phyloP scores from a whole-genome alignment of 2,888 invertebrate genomes.

The Laothoe populi region DNA sequence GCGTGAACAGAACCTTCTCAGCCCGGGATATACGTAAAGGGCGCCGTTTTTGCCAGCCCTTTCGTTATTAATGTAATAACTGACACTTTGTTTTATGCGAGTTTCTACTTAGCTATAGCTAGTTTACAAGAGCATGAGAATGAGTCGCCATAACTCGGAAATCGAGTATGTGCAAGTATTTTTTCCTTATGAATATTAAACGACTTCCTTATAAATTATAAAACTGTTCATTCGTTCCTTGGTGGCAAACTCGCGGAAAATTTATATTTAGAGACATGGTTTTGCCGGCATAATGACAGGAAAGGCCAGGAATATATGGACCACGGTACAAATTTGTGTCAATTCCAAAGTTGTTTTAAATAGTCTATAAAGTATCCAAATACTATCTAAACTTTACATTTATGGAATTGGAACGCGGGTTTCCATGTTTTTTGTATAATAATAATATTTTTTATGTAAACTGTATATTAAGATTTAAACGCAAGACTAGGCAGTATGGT shows the following conservation, averaged over 20 bases:
- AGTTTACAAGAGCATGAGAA: slow-evolving; percentile 32
- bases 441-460: no score
- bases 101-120: slow-evolving; percentile 72
- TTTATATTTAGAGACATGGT: neutral
- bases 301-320: no score
- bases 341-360: no score
- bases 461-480: no score
- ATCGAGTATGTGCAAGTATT: slow-evolving; percentile 10
- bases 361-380: no score
- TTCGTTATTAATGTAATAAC: slow-evolving; percentile 82
- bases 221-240: neutral
- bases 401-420: no score
- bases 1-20: slow-evolving; percentile 52
- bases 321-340: no score
- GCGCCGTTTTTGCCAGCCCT: slow-evolving; percentile 65
- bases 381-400: no score
- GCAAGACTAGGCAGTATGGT: no score
- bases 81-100: slow-evolving; percentile 82
- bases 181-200: slow-evolving; percentile 55
- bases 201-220: slow-evolving; percentile 46
- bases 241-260: neutral
- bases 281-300: no score
- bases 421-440: no score
- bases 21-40: slow-evolving; percentile 73
- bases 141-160: slow-evolving; percentile 6